phyloP scores from a whole-genome alignment of 2,888 invertebrate genomes.

The Trissolcus brochymenae region DNA sequence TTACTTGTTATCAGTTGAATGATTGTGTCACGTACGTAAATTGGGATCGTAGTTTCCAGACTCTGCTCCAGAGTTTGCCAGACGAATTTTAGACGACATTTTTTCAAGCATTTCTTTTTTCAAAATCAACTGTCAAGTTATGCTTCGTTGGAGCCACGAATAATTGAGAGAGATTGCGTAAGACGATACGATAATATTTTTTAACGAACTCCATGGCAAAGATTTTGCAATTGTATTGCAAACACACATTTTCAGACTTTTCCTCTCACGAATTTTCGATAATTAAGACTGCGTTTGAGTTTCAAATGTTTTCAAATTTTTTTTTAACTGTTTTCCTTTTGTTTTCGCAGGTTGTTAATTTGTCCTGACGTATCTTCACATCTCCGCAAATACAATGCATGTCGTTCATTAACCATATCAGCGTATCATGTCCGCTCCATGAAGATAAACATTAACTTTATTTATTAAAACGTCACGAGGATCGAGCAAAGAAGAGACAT shows the following conservation, averaged over 20 bases:
- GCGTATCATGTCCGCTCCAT: slow-evolving; percentile 22
- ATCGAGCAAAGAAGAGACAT: slow-evolving; percentile 15
- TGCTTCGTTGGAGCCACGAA: no score
- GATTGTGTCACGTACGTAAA: slow-evolving; percentile 42
- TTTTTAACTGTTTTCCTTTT: slow-evolving; percentile 1
- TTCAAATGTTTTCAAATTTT: slow-evolving; percentile 3
- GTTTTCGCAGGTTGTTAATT: slow-evolving; percentile 21
- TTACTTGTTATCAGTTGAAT: slow-evolving; percentile 18
- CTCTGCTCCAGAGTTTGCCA: neutral
- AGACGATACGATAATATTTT: neutral
- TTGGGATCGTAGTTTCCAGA: slow-evolving; percentile 14
- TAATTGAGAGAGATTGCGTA: no score
- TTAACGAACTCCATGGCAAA: neutral
- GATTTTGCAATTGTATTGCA: no score
- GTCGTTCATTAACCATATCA: slow-evolving; percentile 26
- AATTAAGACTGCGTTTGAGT: neutral
- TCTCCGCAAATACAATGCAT: slow-evolving; percentile 14
- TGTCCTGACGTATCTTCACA: slow-evolving; percentile 14
- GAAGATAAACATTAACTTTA: slow-evolving; percentile 28
- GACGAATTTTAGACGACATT: slow-evolving; percentile 5
- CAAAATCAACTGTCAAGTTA: slow-evolving; percentile 17
- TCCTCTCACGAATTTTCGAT: no score
- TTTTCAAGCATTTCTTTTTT: neutral
- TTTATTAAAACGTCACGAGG: slow-evolving; percentile 17
- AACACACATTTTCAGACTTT: no score